These are phyloP conservation scores for Orchestes rusci DNA, from an alignment of 2,888 invertebrate species.

Conservation along the genomic window DNA sequence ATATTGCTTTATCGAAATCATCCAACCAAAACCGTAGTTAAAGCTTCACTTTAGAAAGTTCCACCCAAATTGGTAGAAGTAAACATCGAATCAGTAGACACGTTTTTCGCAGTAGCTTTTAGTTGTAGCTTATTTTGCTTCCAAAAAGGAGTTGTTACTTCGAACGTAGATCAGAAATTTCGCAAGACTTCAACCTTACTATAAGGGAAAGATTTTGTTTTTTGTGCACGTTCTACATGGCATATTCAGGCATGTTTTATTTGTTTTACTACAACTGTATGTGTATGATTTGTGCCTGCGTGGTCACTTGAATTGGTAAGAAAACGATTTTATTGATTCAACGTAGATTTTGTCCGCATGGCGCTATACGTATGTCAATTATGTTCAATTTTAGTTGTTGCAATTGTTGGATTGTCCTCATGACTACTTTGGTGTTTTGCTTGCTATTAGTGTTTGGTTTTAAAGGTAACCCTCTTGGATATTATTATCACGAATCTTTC, in stretches of 20 bases:
- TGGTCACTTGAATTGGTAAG: conserved; percentile 30
- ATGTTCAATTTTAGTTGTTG: conserved; percentile 39
- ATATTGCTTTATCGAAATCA: conserved; percentile 17
- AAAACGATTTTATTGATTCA: too few relatives aligned
- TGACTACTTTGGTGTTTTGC: conserved; percentile 39
- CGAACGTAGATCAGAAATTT: too few relatives aligned
- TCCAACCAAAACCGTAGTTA: too few relatives aligned
- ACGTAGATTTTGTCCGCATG: too few relatives aligned
- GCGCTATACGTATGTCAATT: too few relatives aligned
- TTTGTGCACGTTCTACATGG: conserved; percentile 16
- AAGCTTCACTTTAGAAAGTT: too few relatives aligned
- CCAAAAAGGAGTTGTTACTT: too few relatives aligned
- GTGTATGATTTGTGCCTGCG: conserved; percentile 30
- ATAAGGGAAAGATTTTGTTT: conserved; percentile 44
- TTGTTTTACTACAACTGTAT: conserved; percentile 28
- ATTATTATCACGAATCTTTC: conserved; percentile 1
- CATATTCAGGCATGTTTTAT: conserved; percentile 19
- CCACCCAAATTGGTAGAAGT: too few relatives aligned
- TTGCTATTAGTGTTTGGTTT: conserved; percentile 35
- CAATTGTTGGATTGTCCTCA: conserved; percentile 42
- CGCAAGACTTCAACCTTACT: conserved; percentile 45
- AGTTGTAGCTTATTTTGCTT: conserved; percentile 38
- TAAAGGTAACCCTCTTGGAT: conserved; percentile 31
- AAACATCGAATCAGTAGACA: conserved; percentile 11
- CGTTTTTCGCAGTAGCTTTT: conserved; percentile 33